Percentiles rank a stretch among this genome's conserved stretches.
These are phyloP conservation scores for Caenorhabditis sulstoni DNA, from an alignment of 2,888 invertebrate species.

Conservation along the genomic window DNA sequence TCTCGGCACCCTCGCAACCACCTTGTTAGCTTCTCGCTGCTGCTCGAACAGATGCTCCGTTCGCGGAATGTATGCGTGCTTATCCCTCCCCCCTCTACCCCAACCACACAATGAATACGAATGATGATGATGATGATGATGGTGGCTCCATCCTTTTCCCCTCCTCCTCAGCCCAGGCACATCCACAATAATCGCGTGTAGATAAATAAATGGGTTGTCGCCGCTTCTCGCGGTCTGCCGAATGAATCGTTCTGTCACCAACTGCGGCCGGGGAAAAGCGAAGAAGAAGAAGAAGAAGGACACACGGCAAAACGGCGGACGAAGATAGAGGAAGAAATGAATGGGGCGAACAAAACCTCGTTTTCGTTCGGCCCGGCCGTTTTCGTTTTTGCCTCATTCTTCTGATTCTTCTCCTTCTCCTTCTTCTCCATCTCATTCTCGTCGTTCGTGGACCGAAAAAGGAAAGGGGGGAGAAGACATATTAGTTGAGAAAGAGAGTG, in stretches of 20 bases:
- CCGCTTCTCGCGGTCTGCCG: conserved; percentile 3
- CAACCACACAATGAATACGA: conserved; percentile 35
- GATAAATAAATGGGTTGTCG: conserved; percentile 42
- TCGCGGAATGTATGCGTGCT: conserved; percentile 38
- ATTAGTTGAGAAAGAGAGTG: background rate
- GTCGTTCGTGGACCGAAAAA: background rate
- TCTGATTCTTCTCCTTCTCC: background rate
- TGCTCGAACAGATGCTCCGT: conserved; percentile 31
- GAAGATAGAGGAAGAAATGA: conserved; percentile 6
- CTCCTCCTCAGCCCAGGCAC: conserved; percentile 2
- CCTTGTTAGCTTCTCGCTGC: background rate
- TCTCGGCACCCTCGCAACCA: background rate
- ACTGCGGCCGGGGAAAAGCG: background rate
- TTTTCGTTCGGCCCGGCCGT: background rate
- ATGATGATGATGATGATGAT: conserved; percentile 30
- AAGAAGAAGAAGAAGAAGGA: background rate
- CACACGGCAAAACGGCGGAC: no score
- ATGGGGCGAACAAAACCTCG: conserved; percentile 4
- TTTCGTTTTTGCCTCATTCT: conserved; percentile 1
- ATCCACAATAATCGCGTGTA: conserved; percentile 39
- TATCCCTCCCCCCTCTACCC: conserved; percentile 15
- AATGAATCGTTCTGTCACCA: background rate
- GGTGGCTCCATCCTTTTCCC: conserved; percentile 6
- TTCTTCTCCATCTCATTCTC: background rate
- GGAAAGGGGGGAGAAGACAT: conserved; percentile 14